These are phyloP conservation scores for Salticus scenicus DNA, from an alignment of 2,888 invertebrate genomes.

Conservation along the genomic window DNA sequence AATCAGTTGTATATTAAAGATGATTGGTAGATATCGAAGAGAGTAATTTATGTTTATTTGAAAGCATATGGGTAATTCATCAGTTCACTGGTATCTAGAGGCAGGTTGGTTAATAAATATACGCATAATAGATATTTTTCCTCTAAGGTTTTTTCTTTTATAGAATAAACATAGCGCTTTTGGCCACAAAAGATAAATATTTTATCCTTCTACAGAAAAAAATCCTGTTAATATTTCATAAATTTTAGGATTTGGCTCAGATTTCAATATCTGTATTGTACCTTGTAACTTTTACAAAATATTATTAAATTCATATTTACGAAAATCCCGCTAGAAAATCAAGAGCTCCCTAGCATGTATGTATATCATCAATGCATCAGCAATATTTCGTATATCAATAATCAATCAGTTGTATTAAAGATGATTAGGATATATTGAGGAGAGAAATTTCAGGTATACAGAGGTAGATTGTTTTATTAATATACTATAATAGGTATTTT, in stretches of 20 bases:
- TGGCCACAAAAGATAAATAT: too few species aligned
- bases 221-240: too few species aligned
- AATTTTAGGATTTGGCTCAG: too few species aligned
- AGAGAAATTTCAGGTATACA: not conserved
- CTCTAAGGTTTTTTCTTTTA: too few species aligned
- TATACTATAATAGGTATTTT: not conserved
- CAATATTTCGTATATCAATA: not conserved
- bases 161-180: too few species aligned
- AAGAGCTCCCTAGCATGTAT: not conserved
- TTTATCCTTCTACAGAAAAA: too few species aligned
- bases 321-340: not conserved
- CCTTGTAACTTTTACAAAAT: too few species aligned
- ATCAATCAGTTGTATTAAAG: constrained; percentile 11
- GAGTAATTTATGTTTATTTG: constrained; percentile 1
- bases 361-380: not conserved
- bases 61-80: constrained; percentile 9
- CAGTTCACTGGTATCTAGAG: not conserved
- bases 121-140: not conserved
- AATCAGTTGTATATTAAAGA: constrained; percentile 1
- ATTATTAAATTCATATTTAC: too few species aligned
- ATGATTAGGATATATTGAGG: not conserved
- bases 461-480: not conserved
- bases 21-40: not conserved
- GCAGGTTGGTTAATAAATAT: not conserved
- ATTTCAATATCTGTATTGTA: too few species aligned